Evolutionary conservation across 1,140 invertebrate genomes (phyloP).

Genomic region (Euwallacea fornicatus): DNA sequence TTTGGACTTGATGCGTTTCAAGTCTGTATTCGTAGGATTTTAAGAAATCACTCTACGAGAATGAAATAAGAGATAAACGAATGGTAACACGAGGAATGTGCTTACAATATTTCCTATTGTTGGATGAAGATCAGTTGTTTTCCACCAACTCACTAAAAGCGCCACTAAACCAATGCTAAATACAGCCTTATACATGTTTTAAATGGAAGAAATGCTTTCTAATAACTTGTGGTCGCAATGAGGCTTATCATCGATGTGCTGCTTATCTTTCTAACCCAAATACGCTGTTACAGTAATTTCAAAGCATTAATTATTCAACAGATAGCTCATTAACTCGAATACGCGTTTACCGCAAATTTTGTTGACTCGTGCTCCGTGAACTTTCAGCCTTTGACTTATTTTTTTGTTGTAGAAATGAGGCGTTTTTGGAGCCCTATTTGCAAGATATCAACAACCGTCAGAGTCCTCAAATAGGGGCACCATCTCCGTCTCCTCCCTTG

Average conservation of each 20-base stretch:
- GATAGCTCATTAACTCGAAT: not conserved
- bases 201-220: not conserved
- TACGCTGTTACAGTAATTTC: too few relatives aligned
- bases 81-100: not conserved
- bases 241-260: too few relatives aligned
- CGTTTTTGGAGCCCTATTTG: constrained; percentile 50
- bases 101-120: constrained; percentile 18
- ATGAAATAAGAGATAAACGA: not conserved
- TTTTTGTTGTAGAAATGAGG: constrained; percentile 49
- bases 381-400: not conserved
- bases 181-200: not conserved
- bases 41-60: constrained; percentile 46
- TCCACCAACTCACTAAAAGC: constrained; percentile 6
- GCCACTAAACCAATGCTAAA: not conserved
- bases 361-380: not conserved
- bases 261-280: too few relatives aligned
- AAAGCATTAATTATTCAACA: too few relatives aligned
- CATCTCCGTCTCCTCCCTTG: constrained; percentile 43
- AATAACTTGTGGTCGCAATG: too few relatives aligned
- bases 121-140: not conserved
- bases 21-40: constrained; percentile 48
- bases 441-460: constrained; percentile 48
- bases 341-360: not conserved
- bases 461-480: constrained; percentile 42
- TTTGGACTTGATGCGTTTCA: constrained; percentile 66